Evolutionary conservation across 1,140 invertebrate genomes (phyloP).

Genomic region (Aradophagus sp.): DNA sequence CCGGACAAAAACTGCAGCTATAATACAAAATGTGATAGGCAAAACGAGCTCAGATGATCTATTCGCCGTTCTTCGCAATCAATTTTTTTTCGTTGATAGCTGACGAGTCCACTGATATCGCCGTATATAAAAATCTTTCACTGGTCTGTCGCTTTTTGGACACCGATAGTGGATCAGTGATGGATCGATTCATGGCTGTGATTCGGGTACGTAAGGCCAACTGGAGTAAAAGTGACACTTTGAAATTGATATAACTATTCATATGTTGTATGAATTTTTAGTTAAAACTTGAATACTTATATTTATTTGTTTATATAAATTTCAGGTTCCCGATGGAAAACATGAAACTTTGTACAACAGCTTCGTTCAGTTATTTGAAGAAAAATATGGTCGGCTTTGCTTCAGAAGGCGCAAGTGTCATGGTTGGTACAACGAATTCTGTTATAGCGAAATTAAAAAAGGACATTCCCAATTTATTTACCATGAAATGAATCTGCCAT

Average conservation of each 20-base stretch:
- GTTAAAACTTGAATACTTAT: background rate
- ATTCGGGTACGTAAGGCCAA: too few relatives aligned
- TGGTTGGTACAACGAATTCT: slow-evolving; percentile 54
- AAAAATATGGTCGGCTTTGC: slow-evolving; percentile 68
- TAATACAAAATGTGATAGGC: too few relatives aligned
- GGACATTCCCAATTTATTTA: slow-evolving; percentile 38
- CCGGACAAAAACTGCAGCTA: too few relatives aligned
- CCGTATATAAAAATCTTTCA: background rate
- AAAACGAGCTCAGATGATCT: too few relatives aligned
- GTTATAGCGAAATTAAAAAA: slow-evolving; percentile 54
- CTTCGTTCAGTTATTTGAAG: slow-evolving; percentile 58
- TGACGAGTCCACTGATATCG: slow-evolving; percentile 5
- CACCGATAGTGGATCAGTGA: too few relatives aligned
- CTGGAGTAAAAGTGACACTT: too few relatives aligned
- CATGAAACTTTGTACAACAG: slow-evolving; percentile 37
- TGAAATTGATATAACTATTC: too few relatives aligned
- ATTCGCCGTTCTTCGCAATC: too few relatives aligned
- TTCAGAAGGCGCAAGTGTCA: slow-evolving; percentile 61
- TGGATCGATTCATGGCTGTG: too few relatives aligned
- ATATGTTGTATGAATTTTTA: too few relatives aligned
- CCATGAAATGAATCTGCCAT: slow-evolving; percentile 31
- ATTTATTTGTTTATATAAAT: background rate
- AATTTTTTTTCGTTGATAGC: slow-evolving; percentile 4
- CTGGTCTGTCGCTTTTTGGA: too few relatives aligned
- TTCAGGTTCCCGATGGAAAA: background rate